These are phyloP conservation scores for Pocillopora grandis DNA, from an alignment of 92 coral and sea anemone genomes.

Conservation along the genomic window DNA sequence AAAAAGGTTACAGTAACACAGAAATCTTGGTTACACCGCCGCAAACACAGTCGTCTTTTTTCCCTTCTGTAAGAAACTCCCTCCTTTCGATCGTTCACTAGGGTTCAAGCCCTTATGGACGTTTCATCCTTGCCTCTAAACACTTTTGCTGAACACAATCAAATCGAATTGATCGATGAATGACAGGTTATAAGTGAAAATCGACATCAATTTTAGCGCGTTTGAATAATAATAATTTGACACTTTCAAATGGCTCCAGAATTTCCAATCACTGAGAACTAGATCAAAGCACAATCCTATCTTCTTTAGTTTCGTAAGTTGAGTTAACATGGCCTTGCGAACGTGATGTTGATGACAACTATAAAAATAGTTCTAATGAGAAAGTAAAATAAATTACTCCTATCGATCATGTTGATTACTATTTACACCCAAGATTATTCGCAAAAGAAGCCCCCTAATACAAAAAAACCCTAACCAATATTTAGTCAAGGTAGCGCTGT, in stretches of 20 bases:
- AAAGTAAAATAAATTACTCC: not conserved
- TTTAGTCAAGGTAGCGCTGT: constrained; percentile 9
- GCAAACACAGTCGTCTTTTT: too few species aligned
- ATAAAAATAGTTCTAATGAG: too few species aligned
- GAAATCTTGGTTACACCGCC: not conserved
- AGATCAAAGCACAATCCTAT: not conserved
- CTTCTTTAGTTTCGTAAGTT: not conserved
- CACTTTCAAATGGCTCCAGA: not conserved
- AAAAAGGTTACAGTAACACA: too few species aligned
- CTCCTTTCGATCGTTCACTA: not conserved
- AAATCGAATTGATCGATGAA: constrained; percentile 7
- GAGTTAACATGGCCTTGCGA: not conserved
- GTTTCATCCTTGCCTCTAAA: not conserved
- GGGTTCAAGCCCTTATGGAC: not conserved
- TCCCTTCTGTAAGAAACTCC: not conserved
- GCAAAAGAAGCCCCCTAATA: not conserved
- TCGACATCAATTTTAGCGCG: not conserved
- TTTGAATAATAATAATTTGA: not conserved
- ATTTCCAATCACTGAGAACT: not conserved
- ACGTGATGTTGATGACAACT: constrained; percentile 31
- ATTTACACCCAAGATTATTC: constrained; percentile 23
- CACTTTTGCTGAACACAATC: not conserved
- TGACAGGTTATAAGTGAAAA: constrained; percentile 4
- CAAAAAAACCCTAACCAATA: constrained; percentile 12
- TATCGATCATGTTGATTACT: not conserved